phyloP scores from a whole-genome alignment of 2,113 vertebrate species.

The Excalfactoria chinensis region DNA sequence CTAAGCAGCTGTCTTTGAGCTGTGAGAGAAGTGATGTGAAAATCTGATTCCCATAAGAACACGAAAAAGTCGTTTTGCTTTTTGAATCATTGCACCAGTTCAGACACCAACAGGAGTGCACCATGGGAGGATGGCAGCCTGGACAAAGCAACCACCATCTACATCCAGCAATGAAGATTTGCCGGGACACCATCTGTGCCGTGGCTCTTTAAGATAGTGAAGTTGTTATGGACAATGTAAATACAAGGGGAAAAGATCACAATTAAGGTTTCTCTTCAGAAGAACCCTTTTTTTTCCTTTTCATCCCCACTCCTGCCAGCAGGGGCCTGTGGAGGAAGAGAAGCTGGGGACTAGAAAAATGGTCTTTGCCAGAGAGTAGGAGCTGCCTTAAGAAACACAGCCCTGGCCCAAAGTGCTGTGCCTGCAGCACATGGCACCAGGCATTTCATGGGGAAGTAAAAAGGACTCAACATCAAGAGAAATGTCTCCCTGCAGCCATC shows the following conservation, averaged over 20 bases:
- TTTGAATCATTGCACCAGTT: background rate
- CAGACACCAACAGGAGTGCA: background rate
- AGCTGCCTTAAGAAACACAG: fast-evolving
- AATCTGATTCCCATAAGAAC: background rate
- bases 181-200: background rate
- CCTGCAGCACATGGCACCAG: background rate
- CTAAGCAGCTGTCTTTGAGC: background rate
- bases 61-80: background rate
- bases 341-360: fast-evolving
- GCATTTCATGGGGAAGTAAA: background rate
- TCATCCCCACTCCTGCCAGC: background rate
- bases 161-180: background rate
- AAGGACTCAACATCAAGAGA: background rate
- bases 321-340: background rate
- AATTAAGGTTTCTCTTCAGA: background rate
- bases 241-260: background rate
- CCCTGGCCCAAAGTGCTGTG: background rate
- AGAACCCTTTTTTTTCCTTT: background rate
- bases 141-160: background rate
- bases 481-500: background rate
- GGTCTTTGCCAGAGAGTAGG: background rate
- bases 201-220: background rate
- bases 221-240: background rate
- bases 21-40: background rate
- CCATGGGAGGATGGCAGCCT: fast-evolving